Percentiles rank a stretch among this genome's conserved stretches.
Evolutionary conservation across 2,113 vertebrate species (phyloP).

Genomic region (Sander lucioperca): DNA sequence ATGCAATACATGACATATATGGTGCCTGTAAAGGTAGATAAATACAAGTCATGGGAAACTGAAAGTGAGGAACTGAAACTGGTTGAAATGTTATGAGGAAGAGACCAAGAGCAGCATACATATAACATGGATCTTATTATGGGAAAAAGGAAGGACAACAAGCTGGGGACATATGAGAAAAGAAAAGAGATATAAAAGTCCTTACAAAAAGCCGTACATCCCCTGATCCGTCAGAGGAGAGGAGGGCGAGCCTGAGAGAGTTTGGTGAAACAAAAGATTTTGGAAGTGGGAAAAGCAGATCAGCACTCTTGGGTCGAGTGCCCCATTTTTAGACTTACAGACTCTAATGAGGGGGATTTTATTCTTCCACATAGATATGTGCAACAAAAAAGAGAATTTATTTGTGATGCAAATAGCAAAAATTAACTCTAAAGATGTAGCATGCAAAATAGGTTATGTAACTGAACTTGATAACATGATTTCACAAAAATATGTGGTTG

Average conservation of each 20-base stretch:
- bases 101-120: not conserved
- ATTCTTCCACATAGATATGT: not conserved
- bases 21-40: conserved; percentile 2
- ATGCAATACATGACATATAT: not conserved
- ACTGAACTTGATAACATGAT: not conserved
- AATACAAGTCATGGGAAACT: conserved; percentile 5
- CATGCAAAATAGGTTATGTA: not conserved
- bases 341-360: not conserved
- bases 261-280: conserved; percentile 71
- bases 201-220: conserved; percentile 84
- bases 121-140: not conserved
- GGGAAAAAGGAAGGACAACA: conserved; percentile 12
- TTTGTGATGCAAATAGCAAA: conserved; percentile 9
- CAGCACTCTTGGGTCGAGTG: conserved; percentile 19
- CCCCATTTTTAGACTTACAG: not conserved
- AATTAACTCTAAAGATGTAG: conserved; percentile 10
- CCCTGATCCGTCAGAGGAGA: conserved; percentile 76
- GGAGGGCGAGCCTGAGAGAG: conserved; percentile 68
- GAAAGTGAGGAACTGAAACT: not conserved
- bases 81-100: not conserved
- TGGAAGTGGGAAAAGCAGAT: conserved; percentile 56
- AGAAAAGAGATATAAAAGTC: conserved; percentile 60
- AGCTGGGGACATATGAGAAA: not conserved
- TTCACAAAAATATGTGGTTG: not conserved
- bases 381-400: not conserved